Conservation (phyloP, 2,113 vertebrate genomes). For the Verasper variegatus region DNA sequence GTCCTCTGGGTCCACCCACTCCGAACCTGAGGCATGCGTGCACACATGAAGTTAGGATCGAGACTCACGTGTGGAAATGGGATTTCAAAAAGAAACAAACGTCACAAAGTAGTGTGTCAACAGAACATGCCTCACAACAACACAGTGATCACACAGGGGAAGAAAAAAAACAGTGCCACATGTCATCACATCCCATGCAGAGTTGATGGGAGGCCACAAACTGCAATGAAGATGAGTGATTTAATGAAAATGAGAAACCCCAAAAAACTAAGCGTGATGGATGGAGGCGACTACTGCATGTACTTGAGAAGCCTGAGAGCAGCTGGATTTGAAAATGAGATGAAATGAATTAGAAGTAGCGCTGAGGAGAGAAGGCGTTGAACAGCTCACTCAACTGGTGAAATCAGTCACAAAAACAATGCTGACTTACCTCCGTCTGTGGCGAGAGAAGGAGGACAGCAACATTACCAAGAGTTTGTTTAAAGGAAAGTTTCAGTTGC, state of each 20-base stretch:
- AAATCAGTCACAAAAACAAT: constrained; percentile 48
- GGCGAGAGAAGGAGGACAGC: constrained; percentile 77
- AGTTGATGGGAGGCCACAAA: constrained; percentile 51
- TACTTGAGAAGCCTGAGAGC: constrained; percentile 35
- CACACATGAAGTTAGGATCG: neutral
- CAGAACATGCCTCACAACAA: constrained; percentile 65
- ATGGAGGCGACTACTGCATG: constrained; percentile 13
- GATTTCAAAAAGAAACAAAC: neutral
- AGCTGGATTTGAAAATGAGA: constrained; percentile 45
- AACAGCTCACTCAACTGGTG: constrained; percentile 52
- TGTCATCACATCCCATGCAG: constrained; percentile 65
- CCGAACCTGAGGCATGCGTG: constrained; percentile 83
- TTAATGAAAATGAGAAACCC: constrained; percentile 11
- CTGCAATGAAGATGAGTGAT: constrained; percentile 57
- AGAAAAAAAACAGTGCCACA: constrained; percentile 12
- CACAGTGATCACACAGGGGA: constrained; percentile 41
- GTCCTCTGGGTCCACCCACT: constrained; percentile 99
- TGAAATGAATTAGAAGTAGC: constrained; percentile 49
- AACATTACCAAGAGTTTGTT: constrained; percentile 62
- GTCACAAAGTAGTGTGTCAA: constrained; percentile 9
- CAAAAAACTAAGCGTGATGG: constrained; percentile 34
- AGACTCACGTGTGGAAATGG: neutral
- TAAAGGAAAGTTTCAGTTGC: constrained; percentile 22
- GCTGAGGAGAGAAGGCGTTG: constrained; percentile 33
- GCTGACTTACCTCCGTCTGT: constrained; percentile 86